Evolutionary conservation across 2,797 vertebrate species (phyloP).

Genomic region (Ctenosaura bakeri): DNA sequence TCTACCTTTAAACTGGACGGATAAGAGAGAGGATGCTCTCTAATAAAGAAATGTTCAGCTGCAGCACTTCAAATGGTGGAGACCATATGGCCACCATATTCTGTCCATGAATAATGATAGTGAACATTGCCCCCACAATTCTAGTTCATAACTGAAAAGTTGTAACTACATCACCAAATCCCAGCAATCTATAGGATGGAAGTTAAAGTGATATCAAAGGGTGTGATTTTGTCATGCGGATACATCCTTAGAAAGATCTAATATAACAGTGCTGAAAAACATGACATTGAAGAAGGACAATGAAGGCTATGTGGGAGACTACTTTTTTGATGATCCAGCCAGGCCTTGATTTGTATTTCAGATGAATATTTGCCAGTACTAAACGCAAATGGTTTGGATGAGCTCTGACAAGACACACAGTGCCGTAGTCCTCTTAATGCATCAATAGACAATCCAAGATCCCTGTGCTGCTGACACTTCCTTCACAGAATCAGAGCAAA

Average conservation of each 20-base stretch:
- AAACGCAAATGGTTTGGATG: constrained; percentile 23
- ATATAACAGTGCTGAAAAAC: constrained; percentile 13
- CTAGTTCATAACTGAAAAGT: neutral
- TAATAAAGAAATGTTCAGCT: no score
- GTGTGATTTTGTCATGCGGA: neutral
- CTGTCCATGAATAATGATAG: neutral
- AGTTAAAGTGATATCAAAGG: no score
- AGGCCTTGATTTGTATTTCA: neutral
- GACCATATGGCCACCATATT: neutral
- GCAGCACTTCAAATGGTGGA: neutral
- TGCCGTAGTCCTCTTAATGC: neutral
- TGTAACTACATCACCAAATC: neutral
- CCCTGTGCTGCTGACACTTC: constrained; percentile 37
- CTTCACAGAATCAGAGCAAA: constrained; percentile 16
- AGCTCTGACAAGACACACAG: constrained; percentile 25
- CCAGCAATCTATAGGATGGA: neutral
- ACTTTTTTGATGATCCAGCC: neutral
- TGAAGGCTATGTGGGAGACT: constrained; percentile 14
- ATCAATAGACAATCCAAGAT: neutral
- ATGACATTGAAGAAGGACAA: neutral
- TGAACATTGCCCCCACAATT: neutral
- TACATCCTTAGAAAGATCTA: neutral
- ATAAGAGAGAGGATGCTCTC: neutral
- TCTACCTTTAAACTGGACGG: neutral
- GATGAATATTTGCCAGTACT: neutral